Base-by-base conservation (phyloP, 2,888 invertebrate genomes). In the Phyllotreta cruciferae region DNA sequence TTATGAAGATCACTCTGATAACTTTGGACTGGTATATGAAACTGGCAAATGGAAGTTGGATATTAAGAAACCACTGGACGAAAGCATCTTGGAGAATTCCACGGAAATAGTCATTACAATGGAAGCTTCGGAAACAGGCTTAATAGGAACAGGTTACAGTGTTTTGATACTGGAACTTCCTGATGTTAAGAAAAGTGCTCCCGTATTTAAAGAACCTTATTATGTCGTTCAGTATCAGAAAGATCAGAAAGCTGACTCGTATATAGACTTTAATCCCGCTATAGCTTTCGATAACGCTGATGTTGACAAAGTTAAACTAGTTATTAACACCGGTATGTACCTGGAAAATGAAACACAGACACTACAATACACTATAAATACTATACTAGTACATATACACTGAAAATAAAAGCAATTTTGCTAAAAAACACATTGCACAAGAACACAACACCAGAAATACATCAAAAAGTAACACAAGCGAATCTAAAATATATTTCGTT, bases 21-120 rank as follows among this genome's bases (percentile, higher is more conserved):
- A 58, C 42, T 58, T 58, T 11, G 41, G 1, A 7, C 4, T 58
- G 7, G 39, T 41, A 14, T 14, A 41, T 6, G 37, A 24, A 8
- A 13, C 34, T 10, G 45, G 45, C n/a, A 60, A 42, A 10, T 66
- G 63, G 63, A 11, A 38, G 10, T 47, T 66, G 9, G 39, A 62
- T 6, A 56, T 66, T 11, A 49, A 10, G 13, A 54, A 62, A 24
- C 47, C 52, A 4, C 55, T 68, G 1, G 54, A 63, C 1, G 49
- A 63, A 11, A 24, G 11, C 3, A 37, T 62, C 3, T 47, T 67
- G 4, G 11, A 42, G 3, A 42, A 7, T 9, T 58, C 54, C 10
- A 60, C 24, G 6, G 66, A 67, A 41, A 39, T 70, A 4, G 39
- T 62, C 9, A 37, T 68, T 41, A 62, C 60, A 7, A 41, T 70